Evolutionary conservation across 1,140 invertebrate species (phyloP).

Genomic region (Globodera ellingtonae): DNA sequence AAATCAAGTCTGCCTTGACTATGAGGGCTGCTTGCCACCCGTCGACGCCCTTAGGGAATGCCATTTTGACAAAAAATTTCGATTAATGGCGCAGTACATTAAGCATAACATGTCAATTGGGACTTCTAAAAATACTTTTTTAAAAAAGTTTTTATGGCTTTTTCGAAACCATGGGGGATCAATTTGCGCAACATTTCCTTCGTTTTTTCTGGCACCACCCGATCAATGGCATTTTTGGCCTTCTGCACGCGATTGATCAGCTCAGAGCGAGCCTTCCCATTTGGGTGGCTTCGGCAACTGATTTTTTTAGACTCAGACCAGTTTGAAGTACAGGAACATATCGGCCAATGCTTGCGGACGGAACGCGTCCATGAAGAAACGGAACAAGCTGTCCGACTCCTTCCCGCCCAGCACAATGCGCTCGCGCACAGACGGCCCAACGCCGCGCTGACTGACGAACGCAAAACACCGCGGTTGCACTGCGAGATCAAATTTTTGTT

Average conservation of each 20-base stretch:
- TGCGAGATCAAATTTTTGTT: too few species aligned
- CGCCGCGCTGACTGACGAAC: constrained; percentile 17
- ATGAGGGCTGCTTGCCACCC: constrained; percentile 20
- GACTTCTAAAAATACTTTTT: constrained; percentile 5
- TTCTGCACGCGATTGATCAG: constrained; percentile 31
- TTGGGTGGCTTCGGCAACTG: not conserved
- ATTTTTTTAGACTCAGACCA: constrained; percentile 6
- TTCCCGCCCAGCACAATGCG: constrained; percentile 29
- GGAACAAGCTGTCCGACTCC: constrained; percentile 35
- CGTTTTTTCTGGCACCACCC: constrained; percentile 22
- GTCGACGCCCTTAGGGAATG: not conserved
- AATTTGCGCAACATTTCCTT: constrained; percentile 21
- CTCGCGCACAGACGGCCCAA: constrained; percentile 31
- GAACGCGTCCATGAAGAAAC: constrained; percentile 31
- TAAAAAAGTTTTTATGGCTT: not conserved
- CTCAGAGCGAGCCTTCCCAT: constrained; percentile 6
- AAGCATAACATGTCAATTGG: constrained; percentile 33
- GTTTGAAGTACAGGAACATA: too few species aligned
- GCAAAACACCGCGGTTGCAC: constrained; percentile 23
- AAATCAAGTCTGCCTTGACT: constrained; percentile 35
- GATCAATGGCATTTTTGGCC: constrained; percentile 38
- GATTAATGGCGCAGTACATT: constrained; percentile 31
- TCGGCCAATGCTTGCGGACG: not conserved
- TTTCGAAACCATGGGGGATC: constrained; percentile 6
- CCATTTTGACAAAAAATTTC: not conserved